Percentiles rank a stretch among this genome's conserved stretches.
These are phyloP conservation scores for Mormyrops boulengeri DNA, from an alignment of 2,797 vertebrate genomes.

Conservation along the genomic window DNA sequence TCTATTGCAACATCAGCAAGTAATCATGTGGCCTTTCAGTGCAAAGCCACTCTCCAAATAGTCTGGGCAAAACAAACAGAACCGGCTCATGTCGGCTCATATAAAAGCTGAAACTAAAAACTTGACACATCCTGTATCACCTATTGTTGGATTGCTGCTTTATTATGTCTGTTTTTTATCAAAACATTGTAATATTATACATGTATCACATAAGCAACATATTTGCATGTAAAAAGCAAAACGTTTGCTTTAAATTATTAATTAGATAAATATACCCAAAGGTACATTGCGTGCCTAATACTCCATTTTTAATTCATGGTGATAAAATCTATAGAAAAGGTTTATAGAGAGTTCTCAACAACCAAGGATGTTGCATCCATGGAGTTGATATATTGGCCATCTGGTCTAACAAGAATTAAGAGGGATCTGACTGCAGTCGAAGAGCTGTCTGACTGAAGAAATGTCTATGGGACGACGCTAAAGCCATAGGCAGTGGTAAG, in stretches of 20 bases:
- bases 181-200: background rate
- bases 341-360: background rate
- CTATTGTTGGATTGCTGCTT: background rate
- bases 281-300: background rate
- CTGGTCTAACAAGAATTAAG: background rate
- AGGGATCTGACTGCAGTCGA: background rate
- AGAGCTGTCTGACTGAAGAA: background rate
- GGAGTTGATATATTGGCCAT: background rate
- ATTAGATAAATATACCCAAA: background rate
- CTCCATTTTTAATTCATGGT: background rate
- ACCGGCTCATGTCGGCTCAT: background rate
- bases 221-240: background rate
- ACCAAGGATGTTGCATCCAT: background rate
- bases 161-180: background rate
- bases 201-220: background rate
- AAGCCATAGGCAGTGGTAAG: background rate
- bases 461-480: background rate
- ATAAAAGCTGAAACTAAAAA: constrained; percentile 5
- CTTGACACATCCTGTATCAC: background rate
- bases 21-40: background rate
- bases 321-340: background rate
- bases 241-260: background rate
- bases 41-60: constrained; percentile 1
- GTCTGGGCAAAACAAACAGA: constrained; percentile 6
- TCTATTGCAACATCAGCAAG: constrained; percentile 7